These are phyloP conservation scores for Nemopilema nomurai DNA, from an alignment of 30 jellyfish, hydroid and myxozoan genomes.

Conservation along the genomic window DNA sequence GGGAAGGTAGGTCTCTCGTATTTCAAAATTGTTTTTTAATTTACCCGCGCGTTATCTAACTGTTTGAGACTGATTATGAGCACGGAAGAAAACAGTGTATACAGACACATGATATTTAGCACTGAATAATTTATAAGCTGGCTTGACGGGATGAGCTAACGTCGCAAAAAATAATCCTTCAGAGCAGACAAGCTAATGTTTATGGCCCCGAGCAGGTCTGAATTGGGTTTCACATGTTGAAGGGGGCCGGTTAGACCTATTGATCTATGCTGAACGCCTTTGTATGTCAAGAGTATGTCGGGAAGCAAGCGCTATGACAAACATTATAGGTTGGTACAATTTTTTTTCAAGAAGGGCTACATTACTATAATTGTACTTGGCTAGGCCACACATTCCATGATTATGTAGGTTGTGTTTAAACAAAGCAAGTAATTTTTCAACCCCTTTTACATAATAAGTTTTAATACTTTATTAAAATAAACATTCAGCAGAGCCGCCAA, in stretches of 20 bases:
- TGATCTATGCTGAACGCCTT: background rate
- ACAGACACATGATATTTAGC: background rate
- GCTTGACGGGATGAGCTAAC: background rate
- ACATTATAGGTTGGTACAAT: background rate
- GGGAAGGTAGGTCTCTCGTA: constrained; percentile 85
- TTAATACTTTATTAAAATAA: too few species aligned
- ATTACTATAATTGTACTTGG: too few species aligned
- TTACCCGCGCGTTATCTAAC: background rate
- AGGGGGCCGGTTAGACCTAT: background rate
- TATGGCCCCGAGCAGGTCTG: background rate
- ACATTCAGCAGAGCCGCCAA: too few species aligned
- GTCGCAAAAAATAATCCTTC: background rate
- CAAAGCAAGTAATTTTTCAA: too few species aligned
- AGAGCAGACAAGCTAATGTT: background rate
- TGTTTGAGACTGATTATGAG: background rate
- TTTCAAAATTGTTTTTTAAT: background rate
- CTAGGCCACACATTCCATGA: too few species aligned
- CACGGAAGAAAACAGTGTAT: background rate
- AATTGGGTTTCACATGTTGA: background rate
- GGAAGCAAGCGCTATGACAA: too few species aligned
- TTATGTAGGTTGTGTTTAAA: too few species aligned
- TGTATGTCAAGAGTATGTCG: background rate
- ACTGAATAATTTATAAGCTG: background rate
- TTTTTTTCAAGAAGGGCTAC: too few species aligned
- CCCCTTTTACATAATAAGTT: too few species aligned